phyloP scores from a whole-genome alignment of 2,113 vertebrate genomes.

The Haemorhous mexicanus region DNA sequence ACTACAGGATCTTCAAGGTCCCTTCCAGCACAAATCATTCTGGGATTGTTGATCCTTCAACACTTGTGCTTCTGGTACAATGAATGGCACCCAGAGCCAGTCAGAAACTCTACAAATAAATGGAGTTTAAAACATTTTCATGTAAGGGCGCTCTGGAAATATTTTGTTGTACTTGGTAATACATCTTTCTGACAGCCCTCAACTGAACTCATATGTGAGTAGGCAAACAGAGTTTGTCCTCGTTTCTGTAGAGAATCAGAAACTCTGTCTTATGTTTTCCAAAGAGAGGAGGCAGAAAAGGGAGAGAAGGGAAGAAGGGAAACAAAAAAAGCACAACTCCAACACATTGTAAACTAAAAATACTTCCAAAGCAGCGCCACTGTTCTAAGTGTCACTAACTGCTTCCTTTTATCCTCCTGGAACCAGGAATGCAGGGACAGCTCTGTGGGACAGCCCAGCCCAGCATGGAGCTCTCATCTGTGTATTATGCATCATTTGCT shows the following conservation, averaged over 20 bases:
- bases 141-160: background rate
- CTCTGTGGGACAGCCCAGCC: background rate
- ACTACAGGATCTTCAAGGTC: background rate
- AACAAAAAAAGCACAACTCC: background rate
- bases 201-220: background rate
- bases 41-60: background rate
- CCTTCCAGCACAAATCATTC: background rate
- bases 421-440: background rate
- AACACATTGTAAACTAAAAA: background rate
- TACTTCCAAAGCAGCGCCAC: background rate
- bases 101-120: background rate
- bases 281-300: background rate
- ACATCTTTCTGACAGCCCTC: background rate
- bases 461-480: background rate
- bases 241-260: background rate
- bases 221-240: background rate
- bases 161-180: background rate
- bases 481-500: slow-evolving; percentile 55
- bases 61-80: background rate
- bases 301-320: background rate
- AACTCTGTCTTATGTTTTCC: background rate
- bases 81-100: background rate
- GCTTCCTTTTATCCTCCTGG: background rate
- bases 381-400: background rate
- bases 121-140: background rate